Evolutionary conservation across 2,797 vertebrate species (phyloP).

Genomic region (Amazonetta brasiliensis): DNA sequence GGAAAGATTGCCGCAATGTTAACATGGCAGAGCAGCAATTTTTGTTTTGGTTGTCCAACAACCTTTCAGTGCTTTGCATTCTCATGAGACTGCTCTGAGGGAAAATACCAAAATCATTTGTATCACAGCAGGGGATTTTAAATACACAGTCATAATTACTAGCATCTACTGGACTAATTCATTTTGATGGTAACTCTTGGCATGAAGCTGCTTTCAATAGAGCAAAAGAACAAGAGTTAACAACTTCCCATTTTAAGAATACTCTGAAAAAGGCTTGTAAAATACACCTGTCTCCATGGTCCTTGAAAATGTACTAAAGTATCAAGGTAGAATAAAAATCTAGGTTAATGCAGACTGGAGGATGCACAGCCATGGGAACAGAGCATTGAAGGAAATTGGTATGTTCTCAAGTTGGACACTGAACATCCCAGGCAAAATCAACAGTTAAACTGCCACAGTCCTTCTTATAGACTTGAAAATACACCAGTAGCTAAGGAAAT

Average conservation of each 20-base stretch:
- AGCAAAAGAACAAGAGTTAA: background rate
- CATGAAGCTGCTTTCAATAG: background rate
- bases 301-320: background rate
- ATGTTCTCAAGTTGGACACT: background rate
- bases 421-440: background rate
- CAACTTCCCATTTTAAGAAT: background rate
- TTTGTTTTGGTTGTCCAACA: background rate
- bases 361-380: fast-evolving
- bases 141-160: background rate
- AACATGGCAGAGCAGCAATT: background rate
- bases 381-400: background rate
- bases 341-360: background rate
- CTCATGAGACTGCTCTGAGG: background rate
- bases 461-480: background rate
- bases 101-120: background rate
- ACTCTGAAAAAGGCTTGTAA: background rate
- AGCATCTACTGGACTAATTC: background rate
- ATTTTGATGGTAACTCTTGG: background rate
- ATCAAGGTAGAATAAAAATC: background rate
- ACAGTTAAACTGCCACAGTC: background rate
- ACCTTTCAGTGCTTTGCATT: background rate
- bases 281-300: background rate
- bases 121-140: background rate
- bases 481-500: background rate
- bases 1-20: background rate